Conservation (phyloP, 2,113 vertebrate genomes). For the Sinocyclocheilus maitianheensis region DNA sequence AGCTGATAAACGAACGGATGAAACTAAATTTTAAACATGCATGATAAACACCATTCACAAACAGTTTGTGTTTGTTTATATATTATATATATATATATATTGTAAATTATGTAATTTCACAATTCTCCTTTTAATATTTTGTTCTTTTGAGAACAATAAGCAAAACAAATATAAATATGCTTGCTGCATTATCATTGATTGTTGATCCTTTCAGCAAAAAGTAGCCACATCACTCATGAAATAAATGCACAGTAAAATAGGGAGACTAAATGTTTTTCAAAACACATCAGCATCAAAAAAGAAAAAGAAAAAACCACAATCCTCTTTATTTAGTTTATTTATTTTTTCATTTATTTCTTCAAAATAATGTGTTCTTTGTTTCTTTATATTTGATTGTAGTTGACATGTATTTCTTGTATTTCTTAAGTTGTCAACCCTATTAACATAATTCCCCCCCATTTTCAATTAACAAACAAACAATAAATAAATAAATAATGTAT, state of each 20-base stretch:
- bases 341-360: background rate
- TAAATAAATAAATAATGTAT: background rate
- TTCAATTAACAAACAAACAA: background rate
- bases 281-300: background rate
- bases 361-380: background rate
- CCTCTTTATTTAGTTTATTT: background rate
- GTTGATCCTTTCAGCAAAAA: background rate
- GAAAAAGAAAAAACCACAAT: background rate
- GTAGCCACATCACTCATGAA: background rate
- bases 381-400: background rate
- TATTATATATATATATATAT: background rate
- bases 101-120: background rate
- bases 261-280: no score
- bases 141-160: background rate
- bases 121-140: background rate
- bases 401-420: background rate
- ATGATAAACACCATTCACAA: conserved; percentile 29
- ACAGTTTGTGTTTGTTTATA: background rate
- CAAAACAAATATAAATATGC: background rate
- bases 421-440: background rate
- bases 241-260: no score
- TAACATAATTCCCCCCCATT: background rate
- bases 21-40: background rate
- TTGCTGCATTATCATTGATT: background rate
- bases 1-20: conserved; percentile 32